phyloP scores from a whole-genome alignment of 2,113 vertebrate genomes.

The Bujurquina vittata region DNA sequence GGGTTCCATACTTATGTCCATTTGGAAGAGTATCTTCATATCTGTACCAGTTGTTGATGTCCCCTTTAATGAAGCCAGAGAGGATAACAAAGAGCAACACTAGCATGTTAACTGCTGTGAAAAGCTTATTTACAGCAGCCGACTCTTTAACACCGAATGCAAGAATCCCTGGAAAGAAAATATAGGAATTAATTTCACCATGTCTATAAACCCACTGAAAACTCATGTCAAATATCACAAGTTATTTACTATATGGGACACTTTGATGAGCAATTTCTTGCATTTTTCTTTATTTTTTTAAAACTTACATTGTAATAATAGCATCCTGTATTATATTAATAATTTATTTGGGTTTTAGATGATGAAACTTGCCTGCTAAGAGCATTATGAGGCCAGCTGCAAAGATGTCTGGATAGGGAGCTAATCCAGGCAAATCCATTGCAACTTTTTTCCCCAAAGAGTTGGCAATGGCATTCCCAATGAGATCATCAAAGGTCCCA shows the following conservation, averaged over 20 bases:
- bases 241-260: not conserved
- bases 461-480: conserved; percentile 79
- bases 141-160: conserved; percentile 89
- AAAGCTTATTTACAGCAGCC: conserved; percentile 83
- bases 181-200: not conserved
- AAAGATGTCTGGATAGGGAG: conserved; percentile 86
- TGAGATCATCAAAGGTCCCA: conserved; percentile 86
- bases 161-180: conserved; percentile 80
- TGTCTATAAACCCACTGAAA: not conserved
- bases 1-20: conserved; percentile 39
- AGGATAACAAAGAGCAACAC: conserved; percentile 85
- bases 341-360: not conserved
- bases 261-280: not conserved
- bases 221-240: not conserved
- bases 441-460: conserved; percentile 68
- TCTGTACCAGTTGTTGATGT: conserved; percentile 83
- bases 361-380: conserved; percentile 77
- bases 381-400: conserved; percentile 84
- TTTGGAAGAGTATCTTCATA: conserved; percentile 64
- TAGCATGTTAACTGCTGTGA: conserved; percentile 83
- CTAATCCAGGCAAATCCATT: conserved; percentile 83
- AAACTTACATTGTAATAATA: not conserved
- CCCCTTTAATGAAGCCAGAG: conserved; percentile 83
- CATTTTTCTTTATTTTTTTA: not conserved
- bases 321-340: not conserved